Base-by-base conservation (phyloP, 2,113 vertebrate genomes). In the Cavia porcellus region DNA sequence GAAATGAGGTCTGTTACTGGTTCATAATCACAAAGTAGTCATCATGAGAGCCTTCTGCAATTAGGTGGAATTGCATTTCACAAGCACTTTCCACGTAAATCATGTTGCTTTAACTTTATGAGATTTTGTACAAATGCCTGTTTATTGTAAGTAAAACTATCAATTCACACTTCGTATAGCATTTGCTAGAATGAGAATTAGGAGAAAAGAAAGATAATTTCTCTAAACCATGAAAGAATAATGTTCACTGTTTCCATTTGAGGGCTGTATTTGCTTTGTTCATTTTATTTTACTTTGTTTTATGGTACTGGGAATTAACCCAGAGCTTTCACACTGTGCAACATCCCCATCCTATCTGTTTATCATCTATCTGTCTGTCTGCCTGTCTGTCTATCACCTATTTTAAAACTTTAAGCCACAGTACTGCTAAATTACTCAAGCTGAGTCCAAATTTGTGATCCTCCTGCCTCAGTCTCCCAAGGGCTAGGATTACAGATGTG, bases 11-110 rank as follows among this genome's bases (percentile, higher is more conserved):
- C 57, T 74, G 55, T 83, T 42, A 90, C 30, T 86, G 91, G 92
- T 72, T 57, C 70, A 25, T 8, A 30, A 64, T 79, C 87, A 93
- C 75, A 59, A 93, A 70, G 52, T 3, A 86, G 86, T 47, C 14
- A 75, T 96, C 35, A 25, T 32, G 47, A 38, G 0, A 77, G 47
- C 20, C 38, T 62, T 79, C 84, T 70, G 47, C 59, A 89, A 20
- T 42, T 45, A 90, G 80, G 28, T 52, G 81, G 57, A 86, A 92
- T 95, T 90, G 90, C 87, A 91, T 92, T 92, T 95, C 59, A 94
- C 30, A 62, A 86, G n/a, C 30, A 72, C 79, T 74, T 79, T 47
- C 62, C 75, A 68, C 30, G 75, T 59, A 89, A 97, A 75, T 81
- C 82, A 79, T 38, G 32, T 86, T 7, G 74, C n/a, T 85, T 96